These are phyloP conservation scores for Oscarella lobularis DNA, from an alignment of 37 sponge, comb jelly and placozoan genomes.

Conservation along the genomic window DNA sequence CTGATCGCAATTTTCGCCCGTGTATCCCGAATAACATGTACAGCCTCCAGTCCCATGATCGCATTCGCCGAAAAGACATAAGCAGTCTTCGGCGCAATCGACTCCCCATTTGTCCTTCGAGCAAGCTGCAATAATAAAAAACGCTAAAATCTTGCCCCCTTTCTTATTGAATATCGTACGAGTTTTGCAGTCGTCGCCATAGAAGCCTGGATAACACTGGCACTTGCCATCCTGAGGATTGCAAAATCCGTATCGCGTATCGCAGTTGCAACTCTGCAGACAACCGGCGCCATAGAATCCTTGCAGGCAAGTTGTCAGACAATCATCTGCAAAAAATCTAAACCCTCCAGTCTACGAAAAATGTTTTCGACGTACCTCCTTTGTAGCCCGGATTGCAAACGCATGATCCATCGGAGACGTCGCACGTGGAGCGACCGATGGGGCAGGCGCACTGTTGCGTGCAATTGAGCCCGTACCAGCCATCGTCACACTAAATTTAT, in stretches of 20 bases:
- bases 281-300: neutral
- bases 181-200: too few relatives aligned
- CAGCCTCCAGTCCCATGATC: too few relatives aligned
- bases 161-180: too few relatives aligned
- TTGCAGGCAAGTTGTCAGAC: neutral
- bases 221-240: neutral
- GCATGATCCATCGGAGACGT: neutral
- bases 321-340: neutral
- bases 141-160: too few relatives aligned
- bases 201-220: neutral
- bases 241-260: neutral
- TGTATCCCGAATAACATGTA: neutral
- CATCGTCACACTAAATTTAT: neutral
- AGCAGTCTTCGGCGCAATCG: too few relatives aligned
- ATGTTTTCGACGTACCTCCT: conserved; percentile 2
- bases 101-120: too few relatives aligned
- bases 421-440: neutral
- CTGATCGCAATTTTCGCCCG: neutral
- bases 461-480: neutral
- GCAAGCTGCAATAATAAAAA: too few relatives aligned
- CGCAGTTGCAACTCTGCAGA: neutral
- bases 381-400: neutral
- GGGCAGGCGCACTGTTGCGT: conserved; percentile 1
- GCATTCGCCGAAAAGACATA: too few relatives aligned
- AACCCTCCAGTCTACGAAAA: too few relatives aligned